These are phyloP conservation scores for Holothuria scabra DNA, from an alignment of 53 echinoderm and acorn worm species.

Conservation along the genomic window DNA sequence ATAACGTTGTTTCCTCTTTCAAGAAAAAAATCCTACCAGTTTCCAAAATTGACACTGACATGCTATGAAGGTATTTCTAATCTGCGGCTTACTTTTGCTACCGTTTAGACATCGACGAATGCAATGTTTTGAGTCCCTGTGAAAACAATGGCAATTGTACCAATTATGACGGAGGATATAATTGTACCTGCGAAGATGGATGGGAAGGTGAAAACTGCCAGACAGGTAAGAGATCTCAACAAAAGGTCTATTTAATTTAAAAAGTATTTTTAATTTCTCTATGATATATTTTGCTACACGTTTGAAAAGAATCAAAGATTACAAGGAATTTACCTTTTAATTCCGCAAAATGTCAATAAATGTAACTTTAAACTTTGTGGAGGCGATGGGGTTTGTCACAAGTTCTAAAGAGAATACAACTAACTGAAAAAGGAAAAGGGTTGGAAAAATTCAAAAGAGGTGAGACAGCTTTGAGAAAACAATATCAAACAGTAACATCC, in stretches of 20 bases:
- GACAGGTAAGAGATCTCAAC: not conserved
- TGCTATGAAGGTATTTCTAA: too few species aligned
- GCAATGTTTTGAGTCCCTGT: not conserved
- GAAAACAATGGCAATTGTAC: conserved; percentile 27
- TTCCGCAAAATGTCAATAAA: not conserved
- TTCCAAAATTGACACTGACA: too few species aligned
- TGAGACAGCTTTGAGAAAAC: not conserved
- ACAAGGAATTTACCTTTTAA: too few species aligned
- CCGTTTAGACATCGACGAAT: not conserved
- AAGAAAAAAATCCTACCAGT: too few species aligned
- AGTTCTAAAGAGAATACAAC: not conserved
- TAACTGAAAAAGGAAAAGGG: not conserved
- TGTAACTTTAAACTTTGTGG: not conserved
- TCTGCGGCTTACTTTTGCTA: too few species aligned
- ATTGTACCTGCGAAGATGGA: conserved; percentile 5
- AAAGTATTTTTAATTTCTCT: too few species aligned
- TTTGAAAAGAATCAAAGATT: too few species aligned
- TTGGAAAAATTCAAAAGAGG: not conserved
- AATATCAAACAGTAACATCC: not conserved
- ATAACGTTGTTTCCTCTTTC: too few species aligned
- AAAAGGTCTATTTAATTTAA: too few species aligned
- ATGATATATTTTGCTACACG: too few species aligned
- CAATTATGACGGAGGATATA: conserved; percentile 20
- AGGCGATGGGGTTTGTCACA: not conserved
- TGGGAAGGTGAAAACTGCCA: conserved; percentile 12